phyloP scores from a whole-genome alignment of 64 coral and sea anemone species.

The Stylophora pistillata region DNA sequence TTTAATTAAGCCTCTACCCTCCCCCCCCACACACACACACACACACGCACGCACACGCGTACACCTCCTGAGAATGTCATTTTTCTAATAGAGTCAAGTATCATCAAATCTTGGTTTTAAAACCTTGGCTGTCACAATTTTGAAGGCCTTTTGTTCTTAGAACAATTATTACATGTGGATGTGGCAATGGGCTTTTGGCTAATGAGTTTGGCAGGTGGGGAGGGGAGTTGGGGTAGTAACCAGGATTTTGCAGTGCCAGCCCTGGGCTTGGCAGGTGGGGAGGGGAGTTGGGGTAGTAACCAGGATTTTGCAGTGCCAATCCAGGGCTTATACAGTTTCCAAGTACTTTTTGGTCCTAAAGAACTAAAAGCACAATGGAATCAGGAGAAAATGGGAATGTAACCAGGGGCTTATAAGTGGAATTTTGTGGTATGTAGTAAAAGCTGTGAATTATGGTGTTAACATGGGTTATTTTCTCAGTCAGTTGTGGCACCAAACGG shows the following conservation, averaged over 20 bases:
- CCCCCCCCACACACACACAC: too few species aligned
- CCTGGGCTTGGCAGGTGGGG: neutral
- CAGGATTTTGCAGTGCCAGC: neutral
- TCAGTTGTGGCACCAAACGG: too few species aligned
- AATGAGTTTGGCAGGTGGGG: neutral
- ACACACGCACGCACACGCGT: too few species aligned
- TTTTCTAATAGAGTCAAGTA: neutral
- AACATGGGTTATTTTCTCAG: neutral
- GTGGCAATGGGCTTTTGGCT: conserved; percentile 10
- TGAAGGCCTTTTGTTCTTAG: neutral
- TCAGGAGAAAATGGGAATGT: too few species aligned
- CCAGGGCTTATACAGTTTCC: too few species aligned
- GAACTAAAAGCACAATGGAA: neutral
- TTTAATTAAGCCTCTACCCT: too few species aligned
- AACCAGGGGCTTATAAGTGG: neutral
- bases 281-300: neutral
- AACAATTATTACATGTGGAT: conserved; percentile 11
- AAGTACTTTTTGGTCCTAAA: too few species aligned
- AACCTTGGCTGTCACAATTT: neutral
- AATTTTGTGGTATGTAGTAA: conserved; percentile 22
- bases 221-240: neutral
- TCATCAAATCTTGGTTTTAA: neutral
- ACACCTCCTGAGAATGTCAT: too few species aligned
- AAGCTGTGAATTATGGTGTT: neutral
- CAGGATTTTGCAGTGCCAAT: neutral